Evolutionary conservation across 1,140 invertebrate genomes (phyloP).

Genomic region (Meloidogyne floridensis): DNA sequence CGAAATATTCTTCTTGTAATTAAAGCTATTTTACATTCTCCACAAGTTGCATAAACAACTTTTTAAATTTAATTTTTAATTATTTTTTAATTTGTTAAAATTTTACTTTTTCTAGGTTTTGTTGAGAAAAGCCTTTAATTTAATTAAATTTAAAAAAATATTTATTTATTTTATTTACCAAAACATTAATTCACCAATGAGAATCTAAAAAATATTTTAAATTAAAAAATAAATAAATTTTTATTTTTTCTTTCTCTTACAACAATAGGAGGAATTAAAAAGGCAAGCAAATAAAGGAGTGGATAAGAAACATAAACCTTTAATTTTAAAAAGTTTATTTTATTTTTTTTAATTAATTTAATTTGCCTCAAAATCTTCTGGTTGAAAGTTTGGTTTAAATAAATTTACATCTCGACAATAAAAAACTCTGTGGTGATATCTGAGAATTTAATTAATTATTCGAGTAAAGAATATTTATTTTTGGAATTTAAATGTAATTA

Average conservation of each 20-base stretch:
- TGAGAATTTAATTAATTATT: neutral
- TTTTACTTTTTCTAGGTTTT: constrained; percentile 58
- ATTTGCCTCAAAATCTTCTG: constrained; percentile 61
- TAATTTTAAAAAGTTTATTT: neutral
- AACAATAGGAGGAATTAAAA: constrained; percentile 61
- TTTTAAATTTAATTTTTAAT: neutral
- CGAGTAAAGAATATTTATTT: too few relatives aligned
- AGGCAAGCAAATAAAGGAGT: constrained; percentile 60
- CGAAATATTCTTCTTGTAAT: constrained; percentile 62
- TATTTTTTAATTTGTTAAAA: neutral
- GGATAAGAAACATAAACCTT: constrained; percentile 60
- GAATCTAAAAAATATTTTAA: constrained; percentile 51
- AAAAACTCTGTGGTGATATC: constrained; percentile 63
- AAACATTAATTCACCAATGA: constrained; percentile 65
- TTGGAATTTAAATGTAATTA: too few relatives aligned
- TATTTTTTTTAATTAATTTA: neutral
- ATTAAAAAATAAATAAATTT: constrained; percentile 7
- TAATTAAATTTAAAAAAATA: neutral
- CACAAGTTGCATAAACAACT: constrained; percentile 57
- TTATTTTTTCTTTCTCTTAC: constrained; percentile 44
- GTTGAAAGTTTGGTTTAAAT: constrained; percentile 64
- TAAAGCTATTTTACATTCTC: constrained; percentile 61
- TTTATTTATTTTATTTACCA: constrained; percentile 33
- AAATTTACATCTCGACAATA: constrained; percentile 63
- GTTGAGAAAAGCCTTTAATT: constrained; percentile 59